Evolutionary conservation across 2,113 vertebrate genomes (phyloP).

Genomic region (Pachyramphus minor): DNA sequence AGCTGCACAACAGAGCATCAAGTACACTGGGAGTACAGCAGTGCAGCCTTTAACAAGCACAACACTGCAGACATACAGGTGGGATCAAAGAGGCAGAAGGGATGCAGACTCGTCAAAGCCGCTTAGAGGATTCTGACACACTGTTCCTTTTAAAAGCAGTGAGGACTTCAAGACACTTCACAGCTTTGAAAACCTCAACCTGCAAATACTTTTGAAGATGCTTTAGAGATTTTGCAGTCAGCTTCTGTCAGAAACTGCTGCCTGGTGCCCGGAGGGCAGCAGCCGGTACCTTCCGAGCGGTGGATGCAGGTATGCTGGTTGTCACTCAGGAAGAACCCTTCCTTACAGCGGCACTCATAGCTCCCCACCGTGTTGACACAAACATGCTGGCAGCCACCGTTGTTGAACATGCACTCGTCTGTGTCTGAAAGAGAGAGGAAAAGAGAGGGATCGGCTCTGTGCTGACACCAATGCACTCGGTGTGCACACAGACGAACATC

Average conservation of each 20-base stretch:
- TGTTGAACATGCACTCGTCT: constrained; percentile 88
- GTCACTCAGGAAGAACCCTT: constrained; percentile 95
- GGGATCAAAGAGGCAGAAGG: neutral
- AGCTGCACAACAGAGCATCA: neutral
- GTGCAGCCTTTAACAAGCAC: neutral
- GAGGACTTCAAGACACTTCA: neutral
- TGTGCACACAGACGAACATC: rapidly evolving
- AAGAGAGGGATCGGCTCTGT: neutral
- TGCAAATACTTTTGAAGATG: neutral
- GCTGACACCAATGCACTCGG: neutral
- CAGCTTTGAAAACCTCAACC: constrained; percentile 1
- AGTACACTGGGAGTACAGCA: neutral
- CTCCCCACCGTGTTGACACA: constrained; percentile 95
- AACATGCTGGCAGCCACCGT: constrained; percentile 93
- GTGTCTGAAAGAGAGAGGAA: constrained; percentile 64
- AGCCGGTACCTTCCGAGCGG: constrained; percentile 86
- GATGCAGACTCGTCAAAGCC: neutral
- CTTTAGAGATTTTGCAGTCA: neutral
- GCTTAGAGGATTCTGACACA: neutral
- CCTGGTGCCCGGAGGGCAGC: neutral
- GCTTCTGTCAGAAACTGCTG: neutral
- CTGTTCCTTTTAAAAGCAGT: neutral
- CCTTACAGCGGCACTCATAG: constrained; percentile 92
- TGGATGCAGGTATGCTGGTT: constrained; percentile 99
- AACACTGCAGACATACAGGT: neutral